Base-by-base conservation (phyloP, 2,113 vertebrate genomes). In the Etia nguti region DNA sequence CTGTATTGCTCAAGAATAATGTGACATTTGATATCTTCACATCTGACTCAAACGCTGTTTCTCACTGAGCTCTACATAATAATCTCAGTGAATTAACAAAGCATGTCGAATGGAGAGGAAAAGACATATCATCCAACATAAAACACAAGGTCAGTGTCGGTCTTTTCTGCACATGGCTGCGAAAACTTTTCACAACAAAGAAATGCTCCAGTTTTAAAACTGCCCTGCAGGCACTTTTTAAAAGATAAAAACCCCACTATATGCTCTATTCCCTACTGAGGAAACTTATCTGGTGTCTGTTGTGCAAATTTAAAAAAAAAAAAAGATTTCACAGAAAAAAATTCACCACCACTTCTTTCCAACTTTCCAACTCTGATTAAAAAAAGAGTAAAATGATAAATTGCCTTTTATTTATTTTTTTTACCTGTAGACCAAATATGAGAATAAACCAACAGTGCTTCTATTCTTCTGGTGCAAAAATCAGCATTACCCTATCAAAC, bases 151-250 rank as follows among this genome's bases (percentile, higher is more conserved):
- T 85, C 80, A 80, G 62, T 38, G 26, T 50, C 3, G 22, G 60
- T 86, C 81, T 91, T 88, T n/a, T 65, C 55, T 79, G 46, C 68
- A 60, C 73, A 55, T 75, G 85, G 77, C 86, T 88, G 73, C 36
- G 38, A 91, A 88, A 90, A 38, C 34, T 81, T 85, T 80, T 86
- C 90, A 59, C 89, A 89, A 88, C 73, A 90, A 59, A 68, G 80
- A 81, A 79, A 77, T 5, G 11, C 34, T 52, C 13, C 22, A 70
- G 81, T 18, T 38, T 31, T 20, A 46, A 34, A 34, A 34, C 31
- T 8, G 34, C 34, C 59, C 87, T 81, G 20, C 36, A 50, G 73
- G 62, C 43, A 79, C 24, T 81, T 26, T 59, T 43, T n/a, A 52
- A 52, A n/a, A 18, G 6, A 3, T 77, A 81, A 56, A 22, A 11